These are phyloP conservation scores for Macquaria australasica DNA, from an alignment of 2,113 vertebrate genomes.

Conservation along the genomic window DNA sequence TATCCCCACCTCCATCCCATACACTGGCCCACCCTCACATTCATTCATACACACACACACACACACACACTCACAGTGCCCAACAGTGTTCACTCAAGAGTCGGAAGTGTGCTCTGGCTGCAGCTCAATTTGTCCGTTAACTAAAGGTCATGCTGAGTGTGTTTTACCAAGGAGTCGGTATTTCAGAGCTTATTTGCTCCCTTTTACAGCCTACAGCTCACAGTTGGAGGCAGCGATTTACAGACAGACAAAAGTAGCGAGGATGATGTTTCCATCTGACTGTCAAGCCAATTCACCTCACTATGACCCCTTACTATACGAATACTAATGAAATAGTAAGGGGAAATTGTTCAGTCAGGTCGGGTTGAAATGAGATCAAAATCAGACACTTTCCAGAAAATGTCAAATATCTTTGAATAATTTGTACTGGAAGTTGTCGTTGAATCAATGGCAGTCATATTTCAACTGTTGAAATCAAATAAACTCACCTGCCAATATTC, in stretches of 20 bases:
- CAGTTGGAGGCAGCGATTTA: slow-evolving; percentile 46
- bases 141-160: slow-evolving; percentile 71
- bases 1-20: background rate
- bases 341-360: background rate
- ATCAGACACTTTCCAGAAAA: background rate
- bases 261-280: slow-evolving; percentile 16
- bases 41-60: background rate
- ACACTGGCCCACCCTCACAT: background rate
- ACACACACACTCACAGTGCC: background rate
- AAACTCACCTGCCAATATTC: background rate
- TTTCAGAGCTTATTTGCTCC: slow-evolving; percentile 69
- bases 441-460: too few relatives aligned
- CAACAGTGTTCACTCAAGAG: slow-evolving; percentile 30
- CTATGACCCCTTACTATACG: background rate
- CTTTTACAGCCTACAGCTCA: slow-evolving; percentile 35
- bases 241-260: slow-evolving; percentile 4
- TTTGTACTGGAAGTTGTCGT: background rate
- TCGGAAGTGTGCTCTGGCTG: slow-evolving; percentile 37
- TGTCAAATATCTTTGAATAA: background rate
- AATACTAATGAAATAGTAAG: background rate
- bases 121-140: slow-evolving; percentile 71
- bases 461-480: background rate
- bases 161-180: slow-evolving; percentile 61
- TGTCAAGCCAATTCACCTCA: slow-evolving; percentile 16
- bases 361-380: background rate